A percentile compares a stretch with the other conserved stretches of the same genome.
phyloP scores from a whole-genome alignment of 2,113 vertebrate genomes.

The Marmota monax region DNA sequence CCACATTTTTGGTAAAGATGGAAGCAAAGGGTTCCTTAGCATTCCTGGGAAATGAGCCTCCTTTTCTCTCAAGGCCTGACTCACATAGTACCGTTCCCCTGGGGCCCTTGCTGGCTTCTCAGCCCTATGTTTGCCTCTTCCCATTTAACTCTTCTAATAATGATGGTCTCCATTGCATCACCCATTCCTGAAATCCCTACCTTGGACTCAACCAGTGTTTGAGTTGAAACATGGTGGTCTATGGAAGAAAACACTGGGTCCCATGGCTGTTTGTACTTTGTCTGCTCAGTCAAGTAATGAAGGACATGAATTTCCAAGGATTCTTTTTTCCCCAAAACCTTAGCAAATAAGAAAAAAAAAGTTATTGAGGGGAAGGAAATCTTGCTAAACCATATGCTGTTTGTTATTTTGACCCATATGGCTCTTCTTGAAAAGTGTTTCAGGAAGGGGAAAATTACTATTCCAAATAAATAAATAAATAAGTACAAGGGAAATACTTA shows the following conservation, averaged over 20 bases:
- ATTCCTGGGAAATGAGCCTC: conserved; percentile 4
- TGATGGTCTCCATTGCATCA: not conserved
- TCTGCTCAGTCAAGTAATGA: not conserved
- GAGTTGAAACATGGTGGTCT: not conserved
- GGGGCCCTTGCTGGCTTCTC: not conserved
- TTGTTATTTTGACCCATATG: conserved; percentile 47
- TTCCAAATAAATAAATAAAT: not conserved
- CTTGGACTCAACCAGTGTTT: not conserved
- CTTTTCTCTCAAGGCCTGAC: not conserved
- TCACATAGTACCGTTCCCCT: not conserved
- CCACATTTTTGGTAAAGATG: not conserved
- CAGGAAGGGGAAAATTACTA: conserved; percentile 1
- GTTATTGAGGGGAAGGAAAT: not conserved
- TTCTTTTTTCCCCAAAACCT: not conserved
- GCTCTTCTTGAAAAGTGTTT: conserved; percentile 28
- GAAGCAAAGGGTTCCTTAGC: not conserved
- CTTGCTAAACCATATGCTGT: not conserved
- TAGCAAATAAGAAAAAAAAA: not conserved
- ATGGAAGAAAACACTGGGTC: not conserved
- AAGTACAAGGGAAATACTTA: not conserved
- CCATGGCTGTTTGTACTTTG: not conserved
- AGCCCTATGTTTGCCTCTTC: not conserved
- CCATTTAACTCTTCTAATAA: not conserved
- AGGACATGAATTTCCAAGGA: conserved; percentile 18
- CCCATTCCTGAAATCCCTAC: not conserved